A percentile compares a stretch with the other conserved stretches of the same genome.
These are phyloP conservation scores for Oreamnos americanus DNA, from an alignment of 2,113 vertebrate species.

Conservation along the genomic window DNA sequence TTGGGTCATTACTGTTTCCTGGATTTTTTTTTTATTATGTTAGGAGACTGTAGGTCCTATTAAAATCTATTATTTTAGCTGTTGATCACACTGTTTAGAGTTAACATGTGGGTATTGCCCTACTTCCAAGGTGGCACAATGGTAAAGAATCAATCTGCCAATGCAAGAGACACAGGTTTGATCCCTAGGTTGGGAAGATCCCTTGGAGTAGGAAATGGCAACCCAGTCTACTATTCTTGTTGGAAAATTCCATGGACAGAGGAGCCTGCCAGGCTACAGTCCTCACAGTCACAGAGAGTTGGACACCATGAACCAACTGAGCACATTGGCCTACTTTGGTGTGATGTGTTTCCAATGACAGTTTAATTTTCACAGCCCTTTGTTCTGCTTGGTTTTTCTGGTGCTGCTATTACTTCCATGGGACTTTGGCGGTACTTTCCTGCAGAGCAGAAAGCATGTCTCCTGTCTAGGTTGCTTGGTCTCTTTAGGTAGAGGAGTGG, in stretches of 20 bases:
- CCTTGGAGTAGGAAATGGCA: background rate
- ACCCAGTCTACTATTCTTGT: background rate
- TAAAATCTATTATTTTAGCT: background rate
- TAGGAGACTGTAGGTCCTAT: background rate
- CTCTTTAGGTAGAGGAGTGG: background rate
- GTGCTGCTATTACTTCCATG: background rate
- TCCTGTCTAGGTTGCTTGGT: too few species aligned
- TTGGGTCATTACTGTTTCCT: background rate
- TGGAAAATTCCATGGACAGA: background rate
- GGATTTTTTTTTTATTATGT: background rate
- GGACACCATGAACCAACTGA: accelerated
- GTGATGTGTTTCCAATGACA: background rate
- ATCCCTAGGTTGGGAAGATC: background rate
- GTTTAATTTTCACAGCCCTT: background rate
- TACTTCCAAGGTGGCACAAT: background rate
- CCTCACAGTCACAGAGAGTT: background rate
- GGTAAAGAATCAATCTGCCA: background rate
- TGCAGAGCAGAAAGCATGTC: background rate
- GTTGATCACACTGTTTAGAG: background rate
- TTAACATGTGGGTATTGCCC: background rate
- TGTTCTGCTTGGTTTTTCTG: background rate
- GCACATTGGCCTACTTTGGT: background rate
- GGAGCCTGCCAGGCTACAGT: background rate
- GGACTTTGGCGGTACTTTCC: accelerated
- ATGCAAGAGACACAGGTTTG: background rate